These are phyloP conservation scores for Morpho helenor DNA, from an alignment of 2,888 invertebrate species.

Conservation along the genomic window DNA sequence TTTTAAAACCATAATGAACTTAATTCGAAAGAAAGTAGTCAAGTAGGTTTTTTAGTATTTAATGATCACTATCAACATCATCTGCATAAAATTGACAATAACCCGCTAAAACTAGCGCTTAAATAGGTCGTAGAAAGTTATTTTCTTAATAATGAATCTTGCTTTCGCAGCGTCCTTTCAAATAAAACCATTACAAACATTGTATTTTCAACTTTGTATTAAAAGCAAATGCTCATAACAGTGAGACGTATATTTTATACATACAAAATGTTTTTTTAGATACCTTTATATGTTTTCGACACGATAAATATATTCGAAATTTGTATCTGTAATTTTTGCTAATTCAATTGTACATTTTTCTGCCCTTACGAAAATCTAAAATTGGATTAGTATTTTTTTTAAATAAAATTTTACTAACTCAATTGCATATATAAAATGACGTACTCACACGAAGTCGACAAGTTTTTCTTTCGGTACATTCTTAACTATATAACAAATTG, in stretches of 20 bases:
- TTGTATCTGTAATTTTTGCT: too few relatives aligned
- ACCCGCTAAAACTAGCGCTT: slow-evolving; percentile 4
- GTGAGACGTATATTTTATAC: not conserved
- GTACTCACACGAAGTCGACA: not conserved
- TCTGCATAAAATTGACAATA: slow-evolving; percentile 7
- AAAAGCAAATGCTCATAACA: not conserved
- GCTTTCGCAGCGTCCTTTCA: too few relatives aligned
- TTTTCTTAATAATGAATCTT: slow-evolving; percentile 8
- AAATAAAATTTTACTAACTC: not conserved
- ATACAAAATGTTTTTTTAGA: not conserved
- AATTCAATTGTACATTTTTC: too few relatives aligned
- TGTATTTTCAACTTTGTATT: too few relatives aligned
- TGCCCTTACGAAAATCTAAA: too few relatives aligned
- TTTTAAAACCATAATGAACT: too few relatives aligned
- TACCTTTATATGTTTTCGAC: too few relatives aligned
- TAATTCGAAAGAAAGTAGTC: too few relatives aligned
- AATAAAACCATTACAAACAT: too few relatives aligned
- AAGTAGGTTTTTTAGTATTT: too few relatives aligned
- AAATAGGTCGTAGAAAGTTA: slow-evolving; percentile 14
- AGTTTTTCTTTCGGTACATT: slow-evolving; percentile 4
- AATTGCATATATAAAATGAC: not conserved
- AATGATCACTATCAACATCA: not conserved
- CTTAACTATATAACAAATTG: slow-evolving; percentile 2
- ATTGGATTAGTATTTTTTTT: too few relatives aligned
- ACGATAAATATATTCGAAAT: too few relatives aligned